Conservation (phyloP, 1,140 invertebrate species). For the Macrostomum lignano region DNA sequence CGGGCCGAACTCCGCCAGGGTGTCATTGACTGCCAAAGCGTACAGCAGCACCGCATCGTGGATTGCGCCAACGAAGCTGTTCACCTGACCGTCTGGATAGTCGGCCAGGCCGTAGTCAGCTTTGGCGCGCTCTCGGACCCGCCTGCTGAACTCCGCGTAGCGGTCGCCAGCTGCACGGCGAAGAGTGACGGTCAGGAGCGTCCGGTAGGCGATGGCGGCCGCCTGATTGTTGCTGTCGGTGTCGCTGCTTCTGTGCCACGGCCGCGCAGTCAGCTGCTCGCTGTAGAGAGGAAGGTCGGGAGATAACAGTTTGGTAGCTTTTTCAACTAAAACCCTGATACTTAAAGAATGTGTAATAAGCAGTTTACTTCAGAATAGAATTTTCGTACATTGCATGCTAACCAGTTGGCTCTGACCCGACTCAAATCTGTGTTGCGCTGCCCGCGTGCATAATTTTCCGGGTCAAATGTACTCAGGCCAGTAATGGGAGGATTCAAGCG, state of each 20-base stretch:
- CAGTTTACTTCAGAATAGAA: no score
- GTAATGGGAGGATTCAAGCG: no score
- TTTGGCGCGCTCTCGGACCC: conserved; percentile 46
- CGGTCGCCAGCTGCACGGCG: conserved; percentile 38
- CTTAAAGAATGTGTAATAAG: no score
- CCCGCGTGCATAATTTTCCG: no score
- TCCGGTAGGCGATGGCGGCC: conserved; percentile 56
- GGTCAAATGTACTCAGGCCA: no score
- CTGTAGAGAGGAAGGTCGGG: conserved; percentile 12
- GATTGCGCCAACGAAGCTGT: conserved; percentile 51
- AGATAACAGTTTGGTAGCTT: no score
- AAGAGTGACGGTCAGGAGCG: conserved; percentile 60
- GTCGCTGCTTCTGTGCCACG: conserved; percentile 54
- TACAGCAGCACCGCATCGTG: conserved; percentile 61
- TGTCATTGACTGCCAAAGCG: conserved; percentile 61
- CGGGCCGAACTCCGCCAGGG: conserved; percentile 41
- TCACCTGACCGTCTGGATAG: conserved; percentile 17
- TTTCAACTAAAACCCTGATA: no score
- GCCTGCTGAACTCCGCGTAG: conserved; percentile 37
- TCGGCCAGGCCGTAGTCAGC: conserved; percentile 40
- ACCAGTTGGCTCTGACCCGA: no score
- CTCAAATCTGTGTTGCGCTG: no score
- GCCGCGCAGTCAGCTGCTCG: conserved; percentile 32
- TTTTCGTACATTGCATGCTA: no score
- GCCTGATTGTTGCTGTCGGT: conserved; percentile 46